Evolutionary conservation across 2,888 invertebrate species (phyloP).

Genomic region (Dendrolimus pini): DNA sequence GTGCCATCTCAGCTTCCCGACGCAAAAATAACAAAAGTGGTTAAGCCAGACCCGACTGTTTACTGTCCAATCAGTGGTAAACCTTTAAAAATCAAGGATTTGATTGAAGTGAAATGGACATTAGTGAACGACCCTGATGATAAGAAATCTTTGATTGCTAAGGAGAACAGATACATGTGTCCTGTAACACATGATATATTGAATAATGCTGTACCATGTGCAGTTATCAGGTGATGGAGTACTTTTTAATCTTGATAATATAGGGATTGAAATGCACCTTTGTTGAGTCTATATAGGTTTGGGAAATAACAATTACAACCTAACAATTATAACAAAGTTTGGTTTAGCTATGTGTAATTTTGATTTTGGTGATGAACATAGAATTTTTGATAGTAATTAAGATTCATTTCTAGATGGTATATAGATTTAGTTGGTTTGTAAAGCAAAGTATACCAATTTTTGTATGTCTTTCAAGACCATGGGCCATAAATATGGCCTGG

Average conservation of each 20-base stretch:
- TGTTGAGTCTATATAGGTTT: too few species aligned
- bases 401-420: background rate
- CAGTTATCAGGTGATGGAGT: slow-evolving; percentile 81
- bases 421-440: background rate
- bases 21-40: slow-evolving; percentile 80
- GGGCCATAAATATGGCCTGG: too few species aligned
- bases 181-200: slow-evolving; percentile 97
- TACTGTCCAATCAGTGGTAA: slow-evolving; percentile 76
- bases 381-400: too few species aligned
- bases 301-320: too few species aligned
- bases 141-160: slow-evolving; percentile 90
- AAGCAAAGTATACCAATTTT: too few species aligned
- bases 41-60: slow-evolving; percentile 59
- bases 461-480: too few species aligned
- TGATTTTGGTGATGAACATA: too few species aligned
- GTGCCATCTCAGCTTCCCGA: slow-evolving; percentile 95
- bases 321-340: too few species aligned
- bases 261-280: too few species aligned
- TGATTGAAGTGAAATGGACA: slow-evolving; percentile 95
- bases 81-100: slow-evolving; percentile 92
- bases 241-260: background rate
- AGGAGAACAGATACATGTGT: slow-evolving; percentile 97
- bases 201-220: slow-evolving; percentile 95
- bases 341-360: too few species aligned
- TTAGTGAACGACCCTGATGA: slow-evolving; percentile 91